Evolutionary conservation across 2,113 vertebrate genomes (phyloP).

Genomic region (Hemicordylus capensis): DNA sequence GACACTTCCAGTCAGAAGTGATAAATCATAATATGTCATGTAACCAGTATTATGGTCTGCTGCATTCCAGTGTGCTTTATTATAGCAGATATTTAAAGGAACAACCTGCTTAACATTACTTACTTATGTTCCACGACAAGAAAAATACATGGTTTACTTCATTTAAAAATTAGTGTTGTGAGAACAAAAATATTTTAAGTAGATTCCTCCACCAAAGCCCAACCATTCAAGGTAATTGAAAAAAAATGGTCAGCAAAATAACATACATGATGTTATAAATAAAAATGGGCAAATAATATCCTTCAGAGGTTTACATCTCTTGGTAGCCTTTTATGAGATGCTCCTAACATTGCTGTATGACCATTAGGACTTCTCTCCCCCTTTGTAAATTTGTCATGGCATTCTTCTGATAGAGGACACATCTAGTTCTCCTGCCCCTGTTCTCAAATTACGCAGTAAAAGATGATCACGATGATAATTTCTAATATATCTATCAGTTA

Average conservation of each 20-base stretch:
- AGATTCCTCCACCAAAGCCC: no score
- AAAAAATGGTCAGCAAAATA: background rate
- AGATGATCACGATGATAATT: background rate
- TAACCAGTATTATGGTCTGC: conserved; percentile 7
- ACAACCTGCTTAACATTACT: background rate
- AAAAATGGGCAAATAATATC: background rate
- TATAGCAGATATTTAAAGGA: background rate
- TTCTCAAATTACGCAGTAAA: background rate
- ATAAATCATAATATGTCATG: conserved; percentile 2
- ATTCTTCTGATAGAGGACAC: background rate
- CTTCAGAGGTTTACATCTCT: background rate
- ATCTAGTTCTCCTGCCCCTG: background rate
- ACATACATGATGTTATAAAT: background rate
- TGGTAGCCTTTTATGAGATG: background rate
- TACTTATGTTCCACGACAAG: background rate
- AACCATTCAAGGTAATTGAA: background rate
- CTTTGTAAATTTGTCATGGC: background rate
- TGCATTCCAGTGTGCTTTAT: background rate
- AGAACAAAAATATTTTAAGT: background rate
- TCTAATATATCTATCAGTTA: background rate
- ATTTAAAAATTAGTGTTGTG: background rate
- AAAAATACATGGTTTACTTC: background rate
- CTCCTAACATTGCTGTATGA: background rate
- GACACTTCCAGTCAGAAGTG: conserved; percentile 18
- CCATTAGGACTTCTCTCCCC: background rate